Percentiles rank a stretch among this genome's conserved stretches.
phyloP scores from a whole-genome alignment of 2,797 vertebrate genomes.

The Babyrousa celebensis region DNA sequence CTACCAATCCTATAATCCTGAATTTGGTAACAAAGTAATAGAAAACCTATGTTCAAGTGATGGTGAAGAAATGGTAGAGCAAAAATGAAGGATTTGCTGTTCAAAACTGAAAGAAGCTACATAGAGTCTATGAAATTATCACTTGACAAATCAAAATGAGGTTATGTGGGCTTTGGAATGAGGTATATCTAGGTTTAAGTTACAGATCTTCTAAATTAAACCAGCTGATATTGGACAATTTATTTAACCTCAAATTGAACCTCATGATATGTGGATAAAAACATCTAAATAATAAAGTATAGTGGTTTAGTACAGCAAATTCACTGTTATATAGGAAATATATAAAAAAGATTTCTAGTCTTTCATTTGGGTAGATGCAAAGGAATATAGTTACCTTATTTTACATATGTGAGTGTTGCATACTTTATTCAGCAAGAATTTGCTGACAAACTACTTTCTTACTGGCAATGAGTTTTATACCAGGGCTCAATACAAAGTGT shows the following conservation, averaged over 20 bases:
- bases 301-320: background rate
- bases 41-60: background rate
- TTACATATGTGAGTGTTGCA: background rate
- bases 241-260: background rate
- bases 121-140: background rate
- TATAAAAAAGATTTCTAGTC: background rate
- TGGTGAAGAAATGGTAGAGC: background rate
- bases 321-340: background rate
- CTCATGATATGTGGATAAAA: background rate
- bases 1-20: background rate
- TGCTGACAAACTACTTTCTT: background rate
- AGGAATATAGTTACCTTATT: background rate
- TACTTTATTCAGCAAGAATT: constrained; percentile 27
- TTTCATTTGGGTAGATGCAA: background rate
- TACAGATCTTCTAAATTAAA: background rate
- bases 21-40: background rate
- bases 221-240: background rate
- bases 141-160: constrained; percentile 4
- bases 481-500: background rate
- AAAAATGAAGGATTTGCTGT: background rate
- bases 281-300: background rate
- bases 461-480: background rate
- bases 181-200: background rate
- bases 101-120: background rate
- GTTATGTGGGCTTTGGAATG: background rate